Conservation (phyloP, 2,888 invertebrate genomes). For the Troides aeacus region DNA sequence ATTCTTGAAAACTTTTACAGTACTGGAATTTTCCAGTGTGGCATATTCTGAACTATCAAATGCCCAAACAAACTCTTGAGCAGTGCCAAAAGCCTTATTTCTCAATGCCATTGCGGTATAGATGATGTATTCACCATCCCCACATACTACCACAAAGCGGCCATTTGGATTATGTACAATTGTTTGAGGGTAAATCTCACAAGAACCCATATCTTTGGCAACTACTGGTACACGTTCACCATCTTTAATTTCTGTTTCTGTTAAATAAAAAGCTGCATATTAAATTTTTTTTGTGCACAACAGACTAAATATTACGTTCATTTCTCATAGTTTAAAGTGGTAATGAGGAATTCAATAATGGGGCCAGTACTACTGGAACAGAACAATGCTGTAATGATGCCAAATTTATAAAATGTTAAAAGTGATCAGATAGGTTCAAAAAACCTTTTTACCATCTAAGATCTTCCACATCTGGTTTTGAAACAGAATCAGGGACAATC, state of each 20-base stretch:
- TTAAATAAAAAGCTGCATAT: background rate
- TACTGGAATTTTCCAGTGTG: constrained; percentile 92
- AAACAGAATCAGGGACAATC: too few species aligned
- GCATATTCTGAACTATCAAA: constrained; percentile 96
- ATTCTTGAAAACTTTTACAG: constrained; percentile 97
- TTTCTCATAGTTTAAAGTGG: too few species aligned
- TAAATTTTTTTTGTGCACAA: too few species aligned
- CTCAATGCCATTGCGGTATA: constrained; percentile 99
- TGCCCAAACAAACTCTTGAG: constrained; percentile 99
- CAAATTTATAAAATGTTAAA: too few species aligned
- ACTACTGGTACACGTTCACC: constrained; percentile 96
- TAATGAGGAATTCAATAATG: too few species aligned
- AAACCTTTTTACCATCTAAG: too few species aligned
- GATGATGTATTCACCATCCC: constrained; percentile 99
- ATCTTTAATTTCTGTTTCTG: constrained; percentile 87
- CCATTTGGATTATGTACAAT: constrained; percentile 99
- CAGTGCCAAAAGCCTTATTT: constrained; percentile 99
- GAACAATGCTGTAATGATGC: too few species aligned
- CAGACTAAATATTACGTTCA: too few species aligned
- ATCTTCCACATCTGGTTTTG: too few species aligned
- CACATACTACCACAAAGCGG: constrained; percentile 94
- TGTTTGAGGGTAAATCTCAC: constrained; percentile 99
- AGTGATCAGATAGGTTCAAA: too few species aligned
- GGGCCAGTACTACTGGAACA: too few species aligned
- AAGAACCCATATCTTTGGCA: constrained; percentile 99